Percentiles rank a stretch among this genome's conserved stretches.
These are phyloP conservation scores for Hycleus cichorii DNA, from an alignment of 1,140 invertebrate genomes.

Conservation along the genomic window DNA sequence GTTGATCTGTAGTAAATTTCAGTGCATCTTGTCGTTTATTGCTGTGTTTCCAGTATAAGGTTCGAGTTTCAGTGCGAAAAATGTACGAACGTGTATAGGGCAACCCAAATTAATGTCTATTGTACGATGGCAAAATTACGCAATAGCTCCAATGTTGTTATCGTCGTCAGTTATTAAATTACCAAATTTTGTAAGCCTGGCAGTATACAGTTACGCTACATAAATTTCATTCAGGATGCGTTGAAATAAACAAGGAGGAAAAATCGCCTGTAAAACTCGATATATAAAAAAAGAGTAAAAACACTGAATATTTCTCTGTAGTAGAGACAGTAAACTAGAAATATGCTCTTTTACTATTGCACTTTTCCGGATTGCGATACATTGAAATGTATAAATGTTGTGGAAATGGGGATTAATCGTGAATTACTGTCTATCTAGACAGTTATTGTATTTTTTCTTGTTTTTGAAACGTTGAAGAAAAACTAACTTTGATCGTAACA, in stretches of 20 bases:
- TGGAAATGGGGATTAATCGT: constrained; percentile 14
- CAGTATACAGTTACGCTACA: constrained; percentile 5
- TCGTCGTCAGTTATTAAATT: constrained; percentile 12
- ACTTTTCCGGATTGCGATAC: constrained; percentile 5
- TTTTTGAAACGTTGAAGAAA: too few species aligned
- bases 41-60: too few species aligned
- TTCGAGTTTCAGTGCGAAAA: too few species aligned
- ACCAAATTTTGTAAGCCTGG: constrained; percentile 11
- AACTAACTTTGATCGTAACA: too few species aligned
- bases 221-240: constrained; percentile 13
- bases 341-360: too few species aligned
- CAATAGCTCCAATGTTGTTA: constrained; percentile 1
- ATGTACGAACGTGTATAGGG: too few species aligned
- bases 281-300: background rate
- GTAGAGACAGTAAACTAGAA: too few species aligned
- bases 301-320: too few species aligned
- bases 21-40: too few species aligned
- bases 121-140: too few species aligned
- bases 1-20: too few species aligned
- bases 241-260: background rate
- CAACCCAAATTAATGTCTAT: too few species aligned
- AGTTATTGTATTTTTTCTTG: background rate
- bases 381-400: constrained; percentile 11
- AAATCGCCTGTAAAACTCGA: background rate
- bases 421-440: constrained; percentile 7